These are phyloP conservation scores for Eilema depressum DNA, from an alignment of 2,888 invertebrate species.

Conservation along the genomic window DNA sequence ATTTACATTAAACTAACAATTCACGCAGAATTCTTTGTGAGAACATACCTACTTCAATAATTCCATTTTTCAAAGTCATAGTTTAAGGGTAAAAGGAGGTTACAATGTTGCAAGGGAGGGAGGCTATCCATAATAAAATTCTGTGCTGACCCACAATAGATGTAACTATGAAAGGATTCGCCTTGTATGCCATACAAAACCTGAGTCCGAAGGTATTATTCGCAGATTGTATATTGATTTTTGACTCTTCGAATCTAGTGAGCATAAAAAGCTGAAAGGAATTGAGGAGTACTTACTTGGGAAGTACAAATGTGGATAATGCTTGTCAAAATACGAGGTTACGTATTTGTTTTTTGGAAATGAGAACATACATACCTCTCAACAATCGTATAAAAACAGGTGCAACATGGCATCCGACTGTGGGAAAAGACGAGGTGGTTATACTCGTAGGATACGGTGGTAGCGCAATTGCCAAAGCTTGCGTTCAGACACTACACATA, in stretches of 20 bases:
- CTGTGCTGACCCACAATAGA: background rate
- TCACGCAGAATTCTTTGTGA: background rate
- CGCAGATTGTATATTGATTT: background rate
- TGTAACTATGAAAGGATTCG: slow-evolving; percentile 14
- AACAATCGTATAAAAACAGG: background rate
- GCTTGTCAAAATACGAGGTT: background rate
- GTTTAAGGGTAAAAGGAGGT: background rate
- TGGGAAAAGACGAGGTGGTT: background rate
- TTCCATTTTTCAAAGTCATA: background rate
- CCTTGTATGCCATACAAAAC: background rate
- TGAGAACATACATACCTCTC: background rate
- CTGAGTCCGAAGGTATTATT: background rate
- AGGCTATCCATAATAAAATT: background rate
- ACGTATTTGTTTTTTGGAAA: background rate
- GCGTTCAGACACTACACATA: background rate
- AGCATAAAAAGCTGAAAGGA: background rate
- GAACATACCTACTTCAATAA: background rate
- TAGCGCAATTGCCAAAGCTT: background rate
- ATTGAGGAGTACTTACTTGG: background rate
- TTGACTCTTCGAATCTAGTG: background rate
- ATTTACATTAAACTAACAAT: background rate
- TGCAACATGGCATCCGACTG: background rate
- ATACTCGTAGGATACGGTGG: background rate
- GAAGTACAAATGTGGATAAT: background rate
- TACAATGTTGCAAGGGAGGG: background rate